These are phyloP conservation scores for Gila orcuttii DNA, from an alignment of 2,113 vertebrate genomes.

Conservation along the genomic window DNA sequence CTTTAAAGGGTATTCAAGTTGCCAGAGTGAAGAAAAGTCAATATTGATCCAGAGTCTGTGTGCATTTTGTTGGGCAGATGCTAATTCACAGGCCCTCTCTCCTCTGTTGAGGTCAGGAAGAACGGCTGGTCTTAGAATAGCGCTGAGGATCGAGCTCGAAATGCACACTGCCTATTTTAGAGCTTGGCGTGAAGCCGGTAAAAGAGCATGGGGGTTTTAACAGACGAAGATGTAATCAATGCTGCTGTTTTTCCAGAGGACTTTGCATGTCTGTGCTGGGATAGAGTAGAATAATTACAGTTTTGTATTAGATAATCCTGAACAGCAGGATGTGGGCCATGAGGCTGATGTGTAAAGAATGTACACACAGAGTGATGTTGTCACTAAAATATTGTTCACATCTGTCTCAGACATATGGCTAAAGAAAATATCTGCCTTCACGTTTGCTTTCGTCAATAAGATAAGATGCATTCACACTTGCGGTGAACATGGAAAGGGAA, in stretches of 20 bases:
- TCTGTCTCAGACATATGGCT: conserved; percentile 26
- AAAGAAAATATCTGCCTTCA: background rate
- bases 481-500: background rate
- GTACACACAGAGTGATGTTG: background rate
- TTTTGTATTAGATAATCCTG: background rate
- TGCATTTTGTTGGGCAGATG: conserved; percentile 52
- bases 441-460: too few species aligned
- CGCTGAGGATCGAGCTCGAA: conserved; percentile 43
- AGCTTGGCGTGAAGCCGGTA: conserved; percentile 54
- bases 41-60: conserved; percentile 53
- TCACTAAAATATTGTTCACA: conserved; percentile 20
- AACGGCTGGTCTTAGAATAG: conserved; percentile 55
- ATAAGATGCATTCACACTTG: background rate
- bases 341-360: background rate
- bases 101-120: conserved; percentile 45
- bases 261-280: conserved; percentile 10
- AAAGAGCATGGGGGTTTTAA: conserved; percentile 43
- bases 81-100: conserved; percentile 48
- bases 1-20: conserved; percentile 45
- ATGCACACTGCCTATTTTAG: conserved; percentile 56
- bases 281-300: background rate
- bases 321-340: background rate
- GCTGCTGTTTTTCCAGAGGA: conserved; percentile 27
- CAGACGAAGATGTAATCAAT: conserved; percentile 45
- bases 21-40: conserved; percentile 47